These are phyloP conservation scores for Paraescarpia echinospica DNA, from an alignment of 1,140 invertebrate species.

Conservation along the genomic window DNA sequence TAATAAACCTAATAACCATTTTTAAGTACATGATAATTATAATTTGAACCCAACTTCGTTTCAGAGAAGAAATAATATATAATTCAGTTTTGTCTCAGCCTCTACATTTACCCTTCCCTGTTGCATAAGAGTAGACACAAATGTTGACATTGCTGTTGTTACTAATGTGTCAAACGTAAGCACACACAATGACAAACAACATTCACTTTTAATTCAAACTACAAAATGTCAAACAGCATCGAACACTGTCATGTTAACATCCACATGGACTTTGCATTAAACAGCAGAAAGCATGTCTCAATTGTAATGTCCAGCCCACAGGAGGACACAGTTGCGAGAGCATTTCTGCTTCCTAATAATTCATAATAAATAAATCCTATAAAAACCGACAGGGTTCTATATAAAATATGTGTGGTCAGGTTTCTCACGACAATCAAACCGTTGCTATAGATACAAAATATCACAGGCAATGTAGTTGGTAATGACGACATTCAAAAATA, in stretches of 20 bases:
- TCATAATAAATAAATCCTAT: slow-evolving; percentile 7
- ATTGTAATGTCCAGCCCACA: neutral
- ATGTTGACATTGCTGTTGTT: neutral
- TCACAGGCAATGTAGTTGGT: neutral
- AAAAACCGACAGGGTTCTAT: neutral
- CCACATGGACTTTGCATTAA: neutral
- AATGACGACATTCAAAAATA: neutral
- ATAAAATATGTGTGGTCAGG: neutral
- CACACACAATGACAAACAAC: neutral
- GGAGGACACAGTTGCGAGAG: neutral
- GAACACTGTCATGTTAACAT: neutral
- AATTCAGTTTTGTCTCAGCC: neutral
- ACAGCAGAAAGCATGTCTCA: neutral
- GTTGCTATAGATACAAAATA: slow-evolving; percentile 6
- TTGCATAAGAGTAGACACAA: neutral
- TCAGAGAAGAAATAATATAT: neutral
- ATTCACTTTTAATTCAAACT: neutral
- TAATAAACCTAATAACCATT: neutral
- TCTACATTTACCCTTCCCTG: neutral
- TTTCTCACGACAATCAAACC: neutral
- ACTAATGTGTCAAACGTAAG: neutral
- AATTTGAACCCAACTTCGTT: neutral
- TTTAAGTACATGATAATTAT: neutral
- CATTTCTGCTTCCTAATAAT: neutral
- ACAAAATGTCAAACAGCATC: neutral